Base-by-base conservation (phyloP, 1,140 invertebrate genomes). In the Campoletis sonorensis region DNA sequence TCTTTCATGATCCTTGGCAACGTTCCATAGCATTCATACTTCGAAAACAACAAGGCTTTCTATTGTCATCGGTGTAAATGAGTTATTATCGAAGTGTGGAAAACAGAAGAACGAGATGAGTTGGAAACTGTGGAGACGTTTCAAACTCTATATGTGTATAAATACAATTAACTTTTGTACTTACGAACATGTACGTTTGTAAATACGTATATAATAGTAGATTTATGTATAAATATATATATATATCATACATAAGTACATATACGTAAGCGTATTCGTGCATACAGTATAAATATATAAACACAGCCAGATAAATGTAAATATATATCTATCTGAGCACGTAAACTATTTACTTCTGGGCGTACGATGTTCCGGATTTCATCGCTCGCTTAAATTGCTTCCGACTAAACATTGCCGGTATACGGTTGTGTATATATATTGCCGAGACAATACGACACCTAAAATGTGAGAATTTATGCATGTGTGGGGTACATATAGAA, bases 21-120 rank as follows among this genome's bases (percentile, higher is more conserved):
- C 70, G 40, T 61, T 33, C 82, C 80, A n/a, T n/a, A 86, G 72
- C 76, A 27, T n/a, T 27, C 11, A 27, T 33, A n/a, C 23, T 75
- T 27, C 16, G 23, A 54, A 81, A 77, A 76, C 21, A 18, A 71
- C 79, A 40, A 23, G 51, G 18, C 33, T 49, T 30, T 49, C 73
- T 49, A 70, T 67, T 79, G 76, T 75, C 54, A 71, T 23, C 27
- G 30, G 21, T 79, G 64, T 61, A 82, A 82, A 70, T 84, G 64
- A 84, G 27, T 86, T 82, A 83, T 79, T 80, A 64, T 58, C 37
- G 18, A 40, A 49, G 37, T 30, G n/a, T 37, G 3, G 51, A 27
- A 45, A 82, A 10, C 49, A 51, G 79, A 72, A 70, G 49, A 33
- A 72, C 79, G 21, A 58, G 49, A 58, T 27, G 71, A 71, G 68